Percentiles rank a stretch among this genome's conserved stretches.
Evolutionary conservation across 2,797 vertebrate species (phyloP).

Genomic region (Pseudomugil gertrudae): DNA sequence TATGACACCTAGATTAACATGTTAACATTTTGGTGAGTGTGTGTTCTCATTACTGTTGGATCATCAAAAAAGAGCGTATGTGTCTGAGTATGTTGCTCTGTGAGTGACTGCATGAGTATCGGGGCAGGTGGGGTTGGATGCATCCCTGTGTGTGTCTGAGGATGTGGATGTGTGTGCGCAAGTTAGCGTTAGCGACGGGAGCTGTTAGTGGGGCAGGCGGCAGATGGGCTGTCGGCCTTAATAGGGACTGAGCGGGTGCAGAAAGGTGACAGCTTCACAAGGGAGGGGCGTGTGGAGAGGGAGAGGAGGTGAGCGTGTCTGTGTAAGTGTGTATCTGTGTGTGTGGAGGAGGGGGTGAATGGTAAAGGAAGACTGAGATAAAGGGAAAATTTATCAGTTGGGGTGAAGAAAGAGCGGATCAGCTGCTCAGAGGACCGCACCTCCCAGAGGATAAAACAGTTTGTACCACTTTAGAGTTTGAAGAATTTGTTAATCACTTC

Average conservation of each 20-base stretch:
- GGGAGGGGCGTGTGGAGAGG: slow-evolving; percentile 60
- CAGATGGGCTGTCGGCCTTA: slow-evolving; percentile 88
- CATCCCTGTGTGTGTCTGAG: slow-evolving; percentile 65
- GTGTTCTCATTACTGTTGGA: not conserved
- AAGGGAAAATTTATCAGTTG: slow-evolving; percentile 65
- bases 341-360: slow-evolving; percentile 28
- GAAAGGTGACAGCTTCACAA: slow-evolving; percentile 80
- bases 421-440: slow-evolving; percentile 35
- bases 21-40: not conserved
- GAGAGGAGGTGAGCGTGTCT: slow-evolving; percentile 24
- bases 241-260: slow-evolving; percentile 83
- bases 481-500: slow-evolving; percentile 5
- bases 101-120: slow-evolving; percentile 26
- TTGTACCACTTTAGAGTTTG: slow-evolving; percentile 11
- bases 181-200: slow-evolving; percentile 74
- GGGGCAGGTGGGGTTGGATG: slow-evolving; percentile 60
- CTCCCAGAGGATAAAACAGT: slow-evolving; percentile 19
- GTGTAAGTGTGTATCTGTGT: slow-evolving; percentile 15
- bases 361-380: slow-evolving; percentile 55
- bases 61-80: slow-evolving; percentile 20
- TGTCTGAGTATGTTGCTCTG: slow-evolving; percentile 26
- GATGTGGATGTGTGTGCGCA: slow-evolving; percentile 69
- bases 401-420: slow-evolving; percentile 59
- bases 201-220: slow-evolving; percentile 79
- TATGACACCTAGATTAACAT: not conserved